Conservation (phyloP, 2,888 invertebrate genomes). For the Nudaria mundana region DNA sequence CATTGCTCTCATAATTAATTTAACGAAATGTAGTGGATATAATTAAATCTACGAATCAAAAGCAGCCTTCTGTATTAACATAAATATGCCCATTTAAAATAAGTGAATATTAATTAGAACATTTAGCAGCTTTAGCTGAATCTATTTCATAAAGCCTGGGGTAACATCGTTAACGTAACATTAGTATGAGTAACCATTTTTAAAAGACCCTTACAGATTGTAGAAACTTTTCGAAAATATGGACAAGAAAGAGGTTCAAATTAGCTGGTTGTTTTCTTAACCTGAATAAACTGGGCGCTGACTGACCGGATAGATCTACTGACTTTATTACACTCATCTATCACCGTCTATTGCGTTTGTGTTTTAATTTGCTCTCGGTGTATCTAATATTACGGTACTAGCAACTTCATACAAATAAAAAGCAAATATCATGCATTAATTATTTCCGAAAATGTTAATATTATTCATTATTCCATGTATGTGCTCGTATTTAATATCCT, state of each 20-base stretch:
- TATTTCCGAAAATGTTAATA: too few species aligned
- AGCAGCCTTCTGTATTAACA: neutral
- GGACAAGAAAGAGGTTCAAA: conserved; percentile 14
- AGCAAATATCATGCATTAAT: too few species aligned
- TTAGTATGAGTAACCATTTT: conserved; percentile 24
- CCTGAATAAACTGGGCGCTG: conserved; percentile 27
- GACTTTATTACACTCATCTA: conserved; percentile 10
- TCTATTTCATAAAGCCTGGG: conserved; percentile 30
- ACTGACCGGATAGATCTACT: conserved; percentile 31
- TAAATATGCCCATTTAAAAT: neutral
- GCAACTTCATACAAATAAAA: too few species aligned
- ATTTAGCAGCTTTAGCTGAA: conserved; percentile 24
- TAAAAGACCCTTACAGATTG: conserved; percentile 11
- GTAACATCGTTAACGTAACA: conserved; percentile 42
- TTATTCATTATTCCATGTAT: too few species aligned
- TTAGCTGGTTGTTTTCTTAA: conserved; percentile 33
- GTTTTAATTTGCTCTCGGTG: conserved; percentile 13
- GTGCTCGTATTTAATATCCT: too few species aligned
- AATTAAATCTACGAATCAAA: neutral
- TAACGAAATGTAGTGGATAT: neutral
- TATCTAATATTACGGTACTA: too few species aligned
- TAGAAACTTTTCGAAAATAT: neutral
- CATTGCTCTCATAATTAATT: neutral
- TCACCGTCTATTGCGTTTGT: conserved; percentile 13
- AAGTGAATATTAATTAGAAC: conserved; percentile 23